These are phyloP conservation scores for Esox masquinongy DNA, from an alignment of 2,797 vertebrate species.

Conservation along the genomic window DNA sequence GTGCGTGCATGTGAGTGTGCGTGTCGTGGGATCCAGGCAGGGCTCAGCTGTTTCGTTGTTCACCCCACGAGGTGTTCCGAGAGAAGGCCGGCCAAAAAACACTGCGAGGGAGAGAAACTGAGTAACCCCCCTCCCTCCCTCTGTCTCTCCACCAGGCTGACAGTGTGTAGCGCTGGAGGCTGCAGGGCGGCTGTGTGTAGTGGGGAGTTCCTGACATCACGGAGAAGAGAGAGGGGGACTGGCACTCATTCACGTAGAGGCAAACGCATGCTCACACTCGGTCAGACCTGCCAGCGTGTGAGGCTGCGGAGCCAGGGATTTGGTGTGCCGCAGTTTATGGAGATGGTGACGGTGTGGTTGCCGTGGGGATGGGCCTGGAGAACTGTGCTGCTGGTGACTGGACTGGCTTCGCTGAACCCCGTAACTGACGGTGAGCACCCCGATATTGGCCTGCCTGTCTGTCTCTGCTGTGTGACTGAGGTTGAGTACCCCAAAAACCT, in stretches of 20 bases:
- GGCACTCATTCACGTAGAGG: slow-evolving; percentile 31
- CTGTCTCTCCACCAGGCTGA: slow-evolving; percentile 69
- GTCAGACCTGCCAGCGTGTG: slow-evolving; percentile 28
- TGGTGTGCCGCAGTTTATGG: slow-evolving; percentile 30
- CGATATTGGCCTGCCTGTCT: background rate
- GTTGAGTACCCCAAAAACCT: slow-evolving; percentile 65
- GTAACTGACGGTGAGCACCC: slow-evolving; percentile 68
- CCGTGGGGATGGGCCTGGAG: slow-evolving; percentile 55
- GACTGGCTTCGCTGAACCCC: slow-evolving; percentile 57
- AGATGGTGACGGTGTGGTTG: slow-evolving; percentile 53
- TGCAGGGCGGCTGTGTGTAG: slow-evolving; percentile 53
- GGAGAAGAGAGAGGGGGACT: slow-evolving; percentile 33
- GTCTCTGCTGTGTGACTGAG: slow-evolving; percentile 28
- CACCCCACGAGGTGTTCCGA: slow-evolving; percentile 69
- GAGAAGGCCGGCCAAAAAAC: slow-evolving; percentile 70
- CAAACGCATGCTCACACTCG: slow-evolving; percentile 12
- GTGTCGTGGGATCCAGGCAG: slow-evolving; percentile 38
- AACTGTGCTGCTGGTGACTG: slow-evolving; percentile 60
- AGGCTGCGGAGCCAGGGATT: slow-evolving; percentile 56
- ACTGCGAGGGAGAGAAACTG: slow-evolving; percentile 72
- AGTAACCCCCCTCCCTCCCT: slow-evolving; percentile 73
- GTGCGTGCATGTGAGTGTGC: slow-evolving; percentile 8
- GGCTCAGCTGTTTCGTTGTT: slow-evolving; percentile 70
- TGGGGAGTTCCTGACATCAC: slow-evolving; percentile 60
- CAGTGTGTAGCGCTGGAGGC: slow-evolving; percentile 68